Evolutionary conservation across 1,140 invertebrate genomes (phyloP).

Genomic region (Drosophila sp.): DNA sequence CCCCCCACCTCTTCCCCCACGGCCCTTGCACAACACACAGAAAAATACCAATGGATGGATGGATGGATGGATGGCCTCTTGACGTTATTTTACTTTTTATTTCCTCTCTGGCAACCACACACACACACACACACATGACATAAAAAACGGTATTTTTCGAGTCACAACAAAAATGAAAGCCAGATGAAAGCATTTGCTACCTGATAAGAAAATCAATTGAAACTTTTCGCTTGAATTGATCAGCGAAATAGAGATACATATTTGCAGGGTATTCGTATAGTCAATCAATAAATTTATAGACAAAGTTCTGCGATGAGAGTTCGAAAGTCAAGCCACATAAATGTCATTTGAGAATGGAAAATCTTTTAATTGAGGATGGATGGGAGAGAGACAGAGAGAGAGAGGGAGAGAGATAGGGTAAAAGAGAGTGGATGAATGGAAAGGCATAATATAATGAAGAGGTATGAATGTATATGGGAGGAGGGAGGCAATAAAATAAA

Average conservation of each 20-base stretch:
- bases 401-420: too few relatives aligned
- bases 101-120: background rate
- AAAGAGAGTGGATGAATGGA: slow-evolving; percentile 50
- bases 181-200: background rate
- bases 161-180: background rate
- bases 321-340: slow-evolving; percentile 16
- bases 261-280: background rate
- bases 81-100: slow-evolving; percentile 7
- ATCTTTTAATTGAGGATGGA: slow-evolving; percentile 13
- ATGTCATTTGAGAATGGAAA: slow-evolving; percentile 10
- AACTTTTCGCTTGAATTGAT: too few relatives aligned
- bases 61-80: background rate
- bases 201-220: background rate
- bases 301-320: slow-evolving; percentile 17
- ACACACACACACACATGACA: background rate
- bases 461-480: background rate
- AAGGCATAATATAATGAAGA: background rate
- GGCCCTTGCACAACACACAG: background rate
- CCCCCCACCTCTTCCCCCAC: background rate
- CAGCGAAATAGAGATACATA: too few relatives aligned
- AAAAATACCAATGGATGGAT: slow-evolving; percentile 1
- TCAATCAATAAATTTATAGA: background rate
- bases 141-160: background rate
- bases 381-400: slow-evolving; percentile 8
- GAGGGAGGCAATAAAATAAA: slow-evolving; percentile 67